Base-by-base conservation (phyloP, 2,113 vertebrate genomes). In the Gymnorhina tibicen region DNA sequence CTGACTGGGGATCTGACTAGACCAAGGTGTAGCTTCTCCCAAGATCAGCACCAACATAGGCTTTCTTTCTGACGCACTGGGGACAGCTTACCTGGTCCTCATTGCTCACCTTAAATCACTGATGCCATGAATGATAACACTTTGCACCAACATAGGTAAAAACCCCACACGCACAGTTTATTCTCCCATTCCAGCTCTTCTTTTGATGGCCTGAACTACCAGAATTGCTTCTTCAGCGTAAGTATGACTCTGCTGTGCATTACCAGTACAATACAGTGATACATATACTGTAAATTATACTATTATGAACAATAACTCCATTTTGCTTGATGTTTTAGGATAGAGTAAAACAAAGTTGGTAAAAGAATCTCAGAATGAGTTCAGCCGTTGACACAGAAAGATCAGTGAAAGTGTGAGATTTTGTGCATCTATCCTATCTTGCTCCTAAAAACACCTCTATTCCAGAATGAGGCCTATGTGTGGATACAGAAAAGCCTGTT, bases 41-140 rank as follows among this genome's bases (percentile, higher is more conserved):
- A 30, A n/a, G n/a, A 53, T 7, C 24, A 62, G 28, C 16, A 60
- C 9, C 17, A 56, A 41, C 1, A 69, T 0, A 50, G 23, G 6
- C 22, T 64, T 35, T 49, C 53, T 87, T 88, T 72, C 3, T 72
- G 58, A 37, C 26, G 11, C 44, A 46, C 17, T 53, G 13, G 26
- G 37, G 68, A 66, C 9, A 50, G 30, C 21, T 70, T 39, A 60
- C 4, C 7, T 3, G 0, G 4, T 16, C 7, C 18, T 79, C 30
- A 28, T 3, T 35, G 42, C 19, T 79, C 56, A 80, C 19, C 30
- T 64, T 73, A 66, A 53, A 62, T 37, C 11, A 46, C 8, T 28
- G 78, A 17, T 30, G 19, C 12, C 47, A 82, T 11, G 8, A 67
- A 72, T 3, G 6, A 6, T 7, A 49, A 58, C 22, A 55, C 33